Evolutionary conservation across 2,113 vertebrate genomes (phyloP), one percentile per base, ranked within the genome.

Genomic region (Alouatta palliata): DNA sequence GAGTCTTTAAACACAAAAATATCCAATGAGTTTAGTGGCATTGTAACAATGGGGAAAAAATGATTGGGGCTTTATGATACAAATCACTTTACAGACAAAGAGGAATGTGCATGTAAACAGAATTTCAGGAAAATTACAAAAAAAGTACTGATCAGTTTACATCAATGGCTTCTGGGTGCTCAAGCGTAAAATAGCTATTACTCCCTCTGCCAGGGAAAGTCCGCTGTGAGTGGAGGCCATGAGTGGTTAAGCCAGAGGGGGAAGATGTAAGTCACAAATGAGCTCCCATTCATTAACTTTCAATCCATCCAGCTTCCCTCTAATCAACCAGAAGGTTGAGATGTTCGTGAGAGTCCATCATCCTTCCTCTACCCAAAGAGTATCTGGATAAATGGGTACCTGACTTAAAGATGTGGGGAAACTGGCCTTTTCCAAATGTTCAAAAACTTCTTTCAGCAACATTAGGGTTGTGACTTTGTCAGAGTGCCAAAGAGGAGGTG

Each of bases 131-230:
- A 97, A 96, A 96, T 52, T 52, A 93, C 87, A 91, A 54, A 89
- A 92, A 16, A 54, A 10, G 76, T 86, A 95, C 92, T 32, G 3
- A 97, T 96, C 95, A 97, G 90, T 96, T 97, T 93, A 97, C 82
- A 97, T 97, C 96, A 95, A 91, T 79, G 84, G 87, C 92, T 90
- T 97, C 90, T 94, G 96, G 85, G 96, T 96, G 88, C 54, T 96
- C 49, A 95, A 94, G 96, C 68, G 9, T 96, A 97, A 97, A 98
- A 97, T 97, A 97, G 97, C 35, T 90, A 92, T 90, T 94, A 96
- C 76, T 95, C 95, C 76, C 68, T 90, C 87, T 82, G 93, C 84
- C 52, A 84, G 83, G 88, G 68, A 88, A 49, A 73, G 37, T 77
- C 86, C 54, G 87, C 83, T 81, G 45, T 52, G 58, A 81, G 83